Base-by-base conservation (phyloP, 2,113 vertebrate genomes). In the Thinocorus orbignyianus region DNA sequence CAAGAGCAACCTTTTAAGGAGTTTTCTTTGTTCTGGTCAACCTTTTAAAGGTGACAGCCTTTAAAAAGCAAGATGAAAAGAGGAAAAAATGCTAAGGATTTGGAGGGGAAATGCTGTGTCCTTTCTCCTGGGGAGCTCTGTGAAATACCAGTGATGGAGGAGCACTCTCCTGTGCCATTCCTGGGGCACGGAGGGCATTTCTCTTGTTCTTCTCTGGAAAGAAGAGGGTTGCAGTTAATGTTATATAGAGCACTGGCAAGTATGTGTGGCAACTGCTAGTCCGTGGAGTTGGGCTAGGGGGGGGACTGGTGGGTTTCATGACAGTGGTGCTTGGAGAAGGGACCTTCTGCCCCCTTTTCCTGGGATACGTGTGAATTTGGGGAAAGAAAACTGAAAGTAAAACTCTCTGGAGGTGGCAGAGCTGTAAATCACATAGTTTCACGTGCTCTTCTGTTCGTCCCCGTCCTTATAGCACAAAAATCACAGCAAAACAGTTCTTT, bases 321-420 rank as follows among this genome's bases (percentile, higher is more conserved):
- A 48, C 0, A 0, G 33, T 17, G 57, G 46, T 90, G 57, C 54
- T 44, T 28, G 11, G 28, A 44, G 60, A 23, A 44, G n/a, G 61
- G 41, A 82, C 69, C 42, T 23, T 70, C 62, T 76, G 31, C 57
- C 24, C 35, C 52, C 17, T 46, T 35, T 28, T 57, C 42, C 31
- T 37, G 33, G 31, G 16, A 11, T 22, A 14, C 16, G 0, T 0
- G 1, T n/a, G 54, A 79, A 37, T 64, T 71, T 2, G 1, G 68
- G 57, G 65, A 30, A 81, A 91, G 72, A 39, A 92, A 96, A 92
- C 28, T 65, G 81, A 33, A 94, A 92, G 65, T 48, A 57, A 83
- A 78, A 60, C 41, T 0, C 20, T 81, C 24, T 68, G 48, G 44
- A 51, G 52, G 18, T 1, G 7, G 22, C 62, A 46, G 14, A 90